These are phyloP conservation scores for Paracentrotus lividus DNA, from an alignment of 53 echinoderm and acorn worm species.

Conservation along the genomic window DNA sequence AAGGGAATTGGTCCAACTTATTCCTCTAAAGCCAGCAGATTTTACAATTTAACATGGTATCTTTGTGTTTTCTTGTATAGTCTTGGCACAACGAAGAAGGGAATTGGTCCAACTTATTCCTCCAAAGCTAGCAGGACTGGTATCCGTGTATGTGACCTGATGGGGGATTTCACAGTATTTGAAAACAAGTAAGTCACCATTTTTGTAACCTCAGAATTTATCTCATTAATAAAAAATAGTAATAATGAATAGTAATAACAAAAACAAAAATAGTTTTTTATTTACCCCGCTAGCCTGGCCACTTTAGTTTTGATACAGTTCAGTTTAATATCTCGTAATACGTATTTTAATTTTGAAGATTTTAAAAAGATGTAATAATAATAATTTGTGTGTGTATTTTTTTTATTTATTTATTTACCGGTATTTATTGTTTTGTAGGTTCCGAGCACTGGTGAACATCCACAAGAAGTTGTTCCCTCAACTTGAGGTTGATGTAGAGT, in stretches of 20 bases:
- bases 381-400: neutral
- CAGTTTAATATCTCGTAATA: too few relatives aligned
- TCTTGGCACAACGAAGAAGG: conserved; percentile 99
- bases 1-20: conserved; percentile 97
- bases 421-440: too few relatives aligned
- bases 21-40: conserved; percentile 96
- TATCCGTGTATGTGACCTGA: conserved; percentile 90
- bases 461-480: conserved; percentile 85
- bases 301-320: too few relatives aligned
- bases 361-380: too few relatives aligned
- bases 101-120: conserved; percentile 97
- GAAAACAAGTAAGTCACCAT: conserved; percentile 78
- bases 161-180: conserved; percentile 91
- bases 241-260: too few relatives aligned
- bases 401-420: too few relatives aligned
- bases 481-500: conserved; percentile 83
- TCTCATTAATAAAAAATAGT: too few relatives aligned
- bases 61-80: conserved; percentile 59
- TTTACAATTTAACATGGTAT: neutral
- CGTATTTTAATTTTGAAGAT: too few relatives aligned
- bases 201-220: neutral
- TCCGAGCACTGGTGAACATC: conserved; percentile 77
- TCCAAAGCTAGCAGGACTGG: conserved; percentile 96
- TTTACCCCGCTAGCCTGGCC: too few relatives aligned
- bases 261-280: too few relatives aligned